phyloP scores from a whole-genome alignment of 1,140 invertebrate species.

The Zaprionus ornatus region DNA sequence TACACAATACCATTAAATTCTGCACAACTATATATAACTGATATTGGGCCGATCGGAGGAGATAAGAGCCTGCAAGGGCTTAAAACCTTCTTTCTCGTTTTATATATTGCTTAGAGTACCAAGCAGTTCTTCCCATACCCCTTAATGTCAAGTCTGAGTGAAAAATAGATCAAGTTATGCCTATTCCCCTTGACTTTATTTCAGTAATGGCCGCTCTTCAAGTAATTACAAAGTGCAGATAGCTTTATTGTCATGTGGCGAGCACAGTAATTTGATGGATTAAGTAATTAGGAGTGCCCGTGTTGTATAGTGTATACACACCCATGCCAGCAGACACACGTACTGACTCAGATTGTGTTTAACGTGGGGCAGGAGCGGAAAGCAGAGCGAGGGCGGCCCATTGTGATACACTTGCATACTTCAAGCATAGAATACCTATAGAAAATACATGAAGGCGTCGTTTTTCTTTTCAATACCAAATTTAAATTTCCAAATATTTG shows the following conservation, averaged over 20 bases:
- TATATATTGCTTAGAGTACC: too few relatives aligned
- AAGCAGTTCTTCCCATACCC: not conserved
- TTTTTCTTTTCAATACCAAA: constrained; percentile 59
- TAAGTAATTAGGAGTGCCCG: constrained; percentile 60
- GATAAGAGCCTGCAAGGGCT: too few relatives aligned
- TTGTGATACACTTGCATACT: constrained; percentile 39
- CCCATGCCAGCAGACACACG: not conserved
- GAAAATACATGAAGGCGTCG: not conserved
- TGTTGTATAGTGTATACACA: constrained; percentile 13
- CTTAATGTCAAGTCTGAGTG: not conserved
- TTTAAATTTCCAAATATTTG: constrained; percentile 75
- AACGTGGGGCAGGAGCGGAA: not conserved
- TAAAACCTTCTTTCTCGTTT: too few relatives aligned
- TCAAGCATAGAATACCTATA: constrained; percentile 13
- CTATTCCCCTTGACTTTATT: constrained; percentile 12
- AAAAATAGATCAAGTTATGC: not conserved
- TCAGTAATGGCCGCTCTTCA: not conserved
- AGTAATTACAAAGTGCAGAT: constrained; percentile 27
- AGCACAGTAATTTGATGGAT: constrained; percentile 70
- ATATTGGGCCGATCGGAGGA: too few relatives aligned
- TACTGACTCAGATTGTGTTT: not conserved
- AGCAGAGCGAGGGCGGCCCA: constrained; percentile 15
- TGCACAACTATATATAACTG: too few relatives aligned
- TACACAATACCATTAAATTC: too few relatives aligned
- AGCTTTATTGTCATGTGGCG: constrained; percentile 42